A percentile compares a stretch with the other conserved stretches of the same genome.
phyloP scores from a whole-genome alignment of 2,797 vertebrate species.

The Alosa sapidissima region DNA sequence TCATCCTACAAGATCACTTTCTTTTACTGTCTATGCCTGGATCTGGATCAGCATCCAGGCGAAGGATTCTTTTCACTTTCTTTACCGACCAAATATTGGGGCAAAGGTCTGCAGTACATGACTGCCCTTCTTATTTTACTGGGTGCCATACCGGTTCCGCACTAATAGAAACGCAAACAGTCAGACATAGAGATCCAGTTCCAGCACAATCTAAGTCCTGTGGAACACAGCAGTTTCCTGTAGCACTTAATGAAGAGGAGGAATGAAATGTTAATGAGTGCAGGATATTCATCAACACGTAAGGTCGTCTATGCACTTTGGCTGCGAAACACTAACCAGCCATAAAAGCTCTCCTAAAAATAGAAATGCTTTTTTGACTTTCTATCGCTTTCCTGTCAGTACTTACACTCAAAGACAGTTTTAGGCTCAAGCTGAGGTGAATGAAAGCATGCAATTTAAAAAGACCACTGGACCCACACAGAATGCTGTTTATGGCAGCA shows the following conservation, averaged over 20 bases:
- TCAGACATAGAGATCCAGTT: no score
- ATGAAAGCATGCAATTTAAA: not conserved
- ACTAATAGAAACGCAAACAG: no score
- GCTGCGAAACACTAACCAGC: not conserved
- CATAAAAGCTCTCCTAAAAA: constrained; percentile 2
- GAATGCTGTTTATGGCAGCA: not conserved
- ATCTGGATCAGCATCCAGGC: no score
- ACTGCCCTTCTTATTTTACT: no score
- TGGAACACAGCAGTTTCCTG: not conserved
- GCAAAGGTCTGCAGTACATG: no score
- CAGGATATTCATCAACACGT: constrained; percentile 47
- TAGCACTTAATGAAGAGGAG: constrained; percentile 42
- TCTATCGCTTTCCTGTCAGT: not conserved
- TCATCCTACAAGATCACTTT: no score
- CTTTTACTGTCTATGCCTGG: no score
- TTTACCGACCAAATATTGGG: no score
- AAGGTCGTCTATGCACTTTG: not conserved
- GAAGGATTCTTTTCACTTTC: no score
- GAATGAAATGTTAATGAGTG: constrained; percentile 66
- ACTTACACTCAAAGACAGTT: not conserved
- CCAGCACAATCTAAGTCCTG: no score
- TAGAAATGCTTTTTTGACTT: not conserved
- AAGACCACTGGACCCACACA: not conserved
- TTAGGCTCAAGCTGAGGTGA: not conserved
- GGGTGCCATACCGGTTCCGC: no score